Base-by-base conservation (phyloP, 2,113 vertebrate genomes). In the Rallus limicola region DNA sequence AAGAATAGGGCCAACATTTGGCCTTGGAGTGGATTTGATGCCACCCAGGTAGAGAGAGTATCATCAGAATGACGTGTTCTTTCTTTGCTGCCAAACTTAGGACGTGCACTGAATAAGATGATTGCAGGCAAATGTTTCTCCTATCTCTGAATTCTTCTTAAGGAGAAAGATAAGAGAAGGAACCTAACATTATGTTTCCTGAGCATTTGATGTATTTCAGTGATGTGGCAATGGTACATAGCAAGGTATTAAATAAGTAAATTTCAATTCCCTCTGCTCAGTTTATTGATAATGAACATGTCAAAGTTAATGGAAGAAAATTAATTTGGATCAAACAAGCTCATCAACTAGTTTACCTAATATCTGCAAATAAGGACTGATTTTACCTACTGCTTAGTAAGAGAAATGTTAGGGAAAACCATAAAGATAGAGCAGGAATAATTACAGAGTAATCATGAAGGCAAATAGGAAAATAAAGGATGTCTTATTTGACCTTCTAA, bases 361-460 rank as follows among this genome's bases (percentile, higher is more conserved):
- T 38, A 65, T 86, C 69, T 96, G 65, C 42, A 29, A 96, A 87
- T 48, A 80, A 87, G 19, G 38, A 58, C 90, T 95, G 50, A 77
- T 70, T 92, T 96, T 93, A 29, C 7, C 33, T 96, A 42, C n/a
- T 55, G 23, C 44, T 60, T 34, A 56, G 36, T 69, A 90, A 79
- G 15, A 42, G 20, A 97, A 93, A 90, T 78, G 18, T 5, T 93
- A 95, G 90, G 16, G 67, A 93, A 11, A 6, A 74, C 46, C 56
- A 82, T 78, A 93, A 92, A 96, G 64, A 59, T 6, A 67, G 74
- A 88, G 28, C 7, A 94, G 86, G 63, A 96, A 82, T 40, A 78
- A 82, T 80, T 91, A 5, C 6, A 93, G 5, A 13, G 74, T 8
- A 94, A 72, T 62, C 50, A 9, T 82, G 9, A 11, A 84, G 7